Evolutionary conservation across 1,140 invertebrate genomes (phyloP), one percentile per base, ranked within the genome.

Genomic region (Brachionus angularis): DNA sequence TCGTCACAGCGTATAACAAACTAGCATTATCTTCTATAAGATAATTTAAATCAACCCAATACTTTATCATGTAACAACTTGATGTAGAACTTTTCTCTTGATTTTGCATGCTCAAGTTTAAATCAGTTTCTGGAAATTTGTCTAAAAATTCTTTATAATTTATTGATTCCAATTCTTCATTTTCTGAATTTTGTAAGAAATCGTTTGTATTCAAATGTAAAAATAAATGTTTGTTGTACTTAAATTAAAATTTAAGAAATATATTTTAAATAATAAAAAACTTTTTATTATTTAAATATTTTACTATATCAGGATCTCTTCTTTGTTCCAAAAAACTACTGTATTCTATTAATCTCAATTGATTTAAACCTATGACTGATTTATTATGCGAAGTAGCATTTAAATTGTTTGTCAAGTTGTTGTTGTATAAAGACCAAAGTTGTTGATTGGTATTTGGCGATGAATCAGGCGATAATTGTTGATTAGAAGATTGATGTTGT

Each of bases 1-100:
- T 67, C 27, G 62, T 67, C 10, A 67, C 62, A 33, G 42, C 62
- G 12, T 67, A 67, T 12, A 46, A 25, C 3, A 42, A 27, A 23
- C 44, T 67, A 2, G 47, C 27, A 33, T 33, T 42, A 12, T 67
- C 62, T 36, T 67, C 62, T 8, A 67, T 7, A 5, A 50, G 46
- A 12, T 67, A 67, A 58, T 64, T 70, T 21, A 75, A 72, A 76
- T 83, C 79, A 72, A 84, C 85, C 96, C 96, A 99, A 84, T 98
- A 98, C 85, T 99, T 99, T 72, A 98, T 94, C 72, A 98, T 87
- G 86, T 67, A 67, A 16, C 39, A 29, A 3, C 27, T 34, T 25
- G 39, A 47, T 16, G 47, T 47, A 0, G 53, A 58, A 4, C 33
- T 58, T 39, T 58, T 58, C 3, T 58, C 53, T 39, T 58, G 53